phyloP scores from a whole-genome alignment of 2,113 vertebrate genomes.

The Corynorhinus townsendii region DNA sequence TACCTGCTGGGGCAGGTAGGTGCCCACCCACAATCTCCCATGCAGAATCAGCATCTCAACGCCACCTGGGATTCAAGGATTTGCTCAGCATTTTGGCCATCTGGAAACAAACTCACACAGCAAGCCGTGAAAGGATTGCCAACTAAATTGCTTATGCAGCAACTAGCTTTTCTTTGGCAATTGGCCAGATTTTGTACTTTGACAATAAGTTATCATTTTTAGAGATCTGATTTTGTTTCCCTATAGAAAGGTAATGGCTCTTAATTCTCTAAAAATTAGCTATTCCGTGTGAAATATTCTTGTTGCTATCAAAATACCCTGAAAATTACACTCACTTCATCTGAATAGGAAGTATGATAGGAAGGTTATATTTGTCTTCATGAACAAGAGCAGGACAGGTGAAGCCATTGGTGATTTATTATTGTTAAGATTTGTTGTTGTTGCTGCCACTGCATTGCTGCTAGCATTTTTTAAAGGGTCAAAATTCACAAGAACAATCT shows the following conservation, averaged over 20 bases:
- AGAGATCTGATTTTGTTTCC: background rate
- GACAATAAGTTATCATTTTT: background rate
- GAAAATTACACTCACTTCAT: background rate
- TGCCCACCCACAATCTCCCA: background rate
- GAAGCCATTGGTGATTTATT: background rate
- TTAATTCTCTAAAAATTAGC: slow-evolving; percentile 24
- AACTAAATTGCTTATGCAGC: background rate
- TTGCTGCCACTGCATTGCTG: background rate
- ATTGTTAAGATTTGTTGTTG: background rate
- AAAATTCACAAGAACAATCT: background rate
- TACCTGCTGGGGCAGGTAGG: background rate
- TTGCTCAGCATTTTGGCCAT: slow-evolving; percentile 1
- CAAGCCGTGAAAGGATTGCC: background rate
- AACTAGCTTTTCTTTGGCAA: background rate
- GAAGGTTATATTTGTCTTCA: slow-evolving; percentile 20
- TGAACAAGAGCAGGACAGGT: background rate
- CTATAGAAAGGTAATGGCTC: background rate
- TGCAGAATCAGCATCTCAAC: slow-evolving; percentile 37
- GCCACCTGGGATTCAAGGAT: background rate
- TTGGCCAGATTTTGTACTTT: background rate
- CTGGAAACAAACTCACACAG: slow-evolving; percentile 33
- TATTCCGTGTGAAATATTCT: background rate
- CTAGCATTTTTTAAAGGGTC: slow-evolving; percentile 19
- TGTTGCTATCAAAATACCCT: slow-evolving; percentile 2
- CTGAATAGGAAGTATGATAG: background rate